Base-by-base conservation (phyloP, 2,797 vertebrate species). In the Fundulus diaphanus region DNA sequence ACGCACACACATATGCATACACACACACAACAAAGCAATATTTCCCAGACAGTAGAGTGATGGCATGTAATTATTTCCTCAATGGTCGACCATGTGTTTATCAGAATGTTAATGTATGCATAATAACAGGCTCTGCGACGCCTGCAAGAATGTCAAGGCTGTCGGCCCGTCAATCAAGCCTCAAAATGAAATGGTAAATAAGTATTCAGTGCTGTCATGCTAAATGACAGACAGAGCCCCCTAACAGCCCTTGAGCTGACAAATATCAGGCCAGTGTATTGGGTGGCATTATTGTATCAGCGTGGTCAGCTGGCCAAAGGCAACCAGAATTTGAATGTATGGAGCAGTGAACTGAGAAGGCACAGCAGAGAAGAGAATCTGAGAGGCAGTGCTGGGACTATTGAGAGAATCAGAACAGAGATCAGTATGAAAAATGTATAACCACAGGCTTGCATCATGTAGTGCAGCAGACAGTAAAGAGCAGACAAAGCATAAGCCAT, bases 61-160 rank as follows among this genome's bases (percentile, higher is more conserved):
- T 96, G 97, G 96, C 95, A 95, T 97, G 96, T 96, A 98, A 99
- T 99, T 98, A 99, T 96, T 97, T 96, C 95, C 95, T 96, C 96
- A 96, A 94, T 95, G 95, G 95, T 82, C 93, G 89, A 94, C 95
- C 92, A 94, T 96, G 97, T 97, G 97, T 98, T 98, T 98, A 98
- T 97, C 96, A 95, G 97, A 98, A 99, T 98, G 97, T 97, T 98
- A 98, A 98, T 99, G 97, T 96, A 96, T 95, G 95, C 96, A 95
- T 99, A 99, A 99, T 98, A 97, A 97, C 96, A 98, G 97, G 95
- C 96, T 98, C 96, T 72, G 80, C 96, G 92, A 95, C 87, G 94
- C 93, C 80, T 88, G 94, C 79, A 95, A 94, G 95, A 96, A 96
- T 96, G 96, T 97, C 96, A 97, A 94, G 96, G 95, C 96, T 95